Base-by-base conservation (phyloP, 2,888 invertebrate species). In the Trisateles emortualis region DNA sequence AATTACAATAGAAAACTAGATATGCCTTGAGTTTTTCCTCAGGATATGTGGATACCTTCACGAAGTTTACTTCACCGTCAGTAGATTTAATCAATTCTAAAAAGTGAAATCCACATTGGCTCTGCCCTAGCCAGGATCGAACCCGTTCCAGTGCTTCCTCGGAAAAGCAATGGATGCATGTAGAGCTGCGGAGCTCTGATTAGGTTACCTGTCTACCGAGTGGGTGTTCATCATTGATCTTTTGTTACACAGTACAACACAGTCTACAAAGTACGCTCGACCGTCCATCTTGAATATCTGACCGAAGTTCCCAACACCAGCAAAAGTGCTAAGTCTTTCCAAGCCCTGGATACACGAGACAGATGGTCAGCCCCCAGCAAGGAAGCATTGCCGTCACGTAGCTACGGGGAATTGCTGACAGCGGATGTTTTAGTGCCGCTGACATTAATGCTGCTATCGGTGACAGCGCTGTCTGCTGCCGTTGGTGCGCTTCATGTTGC, bases 341-440 rank as follows among this genome's bases (percentile, higher is more conserved):
- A 68, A 62, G 74, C 68, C 11, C 72, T 70, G 50, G 83, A 62
- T 65, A 70, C 59, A n/a, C 81, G 51, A 50, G 81, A 61, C 82
- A 85, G 58, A 1, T 96, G 96, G 96, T 81, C 93, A n/a, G 94
- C 95, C 0, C 94, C 95, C 0, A 84, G 91, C 0, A 94, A 48
- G 16, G 19, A 17, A 14, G 40, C 14, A 41, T 87, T 96, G 13
- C 97, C 97, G 0, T 84, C 92, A 24, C 91, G 97, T 39, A 95
- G 95, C 70, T 96, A 96, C 71, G 93, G 94, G 8, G 93, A 94
- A 53, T 96, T 96, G 76, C 90, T 96, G 64, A 93, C 95, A 0
- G 94, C 95, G 1, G 95, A 96, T 0, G 94, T 96, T 52, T 94
- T 96, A 9, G 93, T 96, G 10, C 97, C 97, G 0, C 90, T 95